Percentiles rank a stretch among this genome's conserved stretches.
Conservation (phyloP, 2,113 vertebrate species). For the Piliocolobus tephrosceles region DNA sequence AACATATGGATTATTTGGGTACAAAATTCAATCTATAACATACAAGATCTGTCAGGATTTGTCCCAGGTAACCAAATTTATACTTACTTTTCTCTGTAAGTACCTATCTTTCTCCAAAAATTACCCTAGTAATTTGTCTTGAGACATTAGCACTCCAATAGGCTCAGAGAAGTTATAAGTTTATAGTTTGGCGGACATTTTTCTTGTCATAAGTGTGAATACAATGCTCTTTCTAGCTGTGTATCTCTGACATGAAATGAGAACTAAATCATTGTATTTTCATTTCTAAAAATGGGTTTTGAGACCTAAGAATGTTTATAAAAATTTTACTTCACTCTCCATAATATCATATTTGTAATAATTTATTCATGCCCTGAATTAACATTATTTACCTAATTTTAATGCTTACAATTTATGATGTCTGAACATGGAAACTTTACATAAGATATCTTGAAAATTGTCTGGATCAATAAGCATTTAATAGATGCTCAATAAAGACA, state of each 20-base stretch:
- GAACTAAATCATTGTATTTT: background rate
- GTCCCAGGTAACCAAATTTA: background rate
- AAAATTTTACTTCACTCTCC: background rate
- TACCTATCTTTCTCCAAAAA: too few relatives aligned
- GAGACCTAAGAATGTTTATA: background rate
- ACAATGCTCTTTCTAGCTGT: too few relatives aligned
- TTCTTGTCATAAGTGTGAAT: background rate
- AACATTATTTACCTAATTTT: background rate
- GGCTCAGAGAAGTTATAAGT: background rate
- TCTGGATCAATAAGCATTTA: background rate
- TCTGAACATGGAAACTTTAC: background rate
- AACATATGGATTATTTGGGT: background rate
- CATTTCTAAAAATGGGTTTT: background rate
- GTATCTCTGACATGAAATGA: too few relatives aligned
- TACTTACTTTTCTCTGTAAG: background rate
- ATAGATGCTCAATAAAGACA: background rate
- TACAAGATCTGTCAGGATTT: rapidly evolving
- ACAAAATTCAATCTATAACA: background rate
- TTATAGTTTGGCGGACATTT: background rate
- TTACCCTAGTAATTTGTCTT: background rate
- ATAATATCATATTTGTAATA: background rate
- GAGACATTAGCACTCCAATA: background rate
- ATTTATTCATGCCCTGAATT: background rate
- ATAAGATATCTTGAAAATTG: background rate
- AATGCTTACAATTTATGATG: background rate